Evolutionary conservation across 2,797 vertebrate species (phyloP).

Genomic region (Lates japonicus): DNA sequence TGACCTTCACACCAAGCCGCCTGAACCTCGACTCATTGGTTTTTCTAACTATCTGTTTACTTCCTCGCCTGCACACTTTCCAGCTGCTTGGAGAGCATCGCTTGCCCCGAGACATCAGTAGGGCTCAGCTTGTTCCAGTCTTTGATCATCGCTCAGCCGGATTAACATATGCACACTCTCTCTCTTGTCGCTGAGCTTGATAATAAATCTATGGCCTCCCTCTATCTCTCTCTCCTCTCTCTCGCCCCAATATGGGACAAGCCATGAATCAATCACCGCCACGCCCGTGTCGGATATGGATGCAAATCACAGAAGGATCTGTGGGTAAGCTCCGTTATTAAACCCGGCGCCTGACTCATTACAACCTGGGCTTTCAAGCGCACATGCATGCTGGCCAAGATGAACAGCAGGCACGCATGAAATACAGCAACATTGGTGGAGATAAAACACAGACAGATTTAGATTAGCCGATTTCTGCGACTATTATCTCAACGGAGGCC

Average conservation of each 20-base stretch:
- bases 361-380: slow-evolving; percentile 62
- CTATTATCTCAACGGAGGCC: slow-evolving; percentile 70
- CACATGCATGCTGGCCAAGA: slow-evolving; percentile 72
- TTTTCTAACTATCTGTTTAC: slow-evolving; percentile 86
- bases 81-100: slow-evolving; percentile 83
- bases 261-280: slow-evolving; percentile 81
- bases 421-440: slow-evolving; percentile 67
- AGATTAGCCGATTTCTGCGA: slow-evolving; percentile 72
- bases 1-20: slow-evolving; percentile 78
- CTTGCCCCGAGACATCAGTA: slow-evolving; percentile 91
- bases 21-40: slow-evolving; percentile 82
- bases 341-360: slow-evolving; percentile 79
- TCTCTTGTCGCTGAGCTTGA: slow-evolving; percentile 86
- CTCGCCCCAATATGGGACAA: slow-evolving; percentile 71
- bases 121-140: slow-evolving; percentile 89
- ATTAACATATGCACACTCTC: slow-evolving; percentile 90
- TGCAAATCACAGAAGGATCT: slow-evolving; percentile 84
- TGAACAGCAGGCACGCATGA: slow-evolving; percentile 71
- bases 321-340: slow-evolving; percentile 82
- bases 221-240: slow-evolving; percentile 58
- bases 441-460: slow-evolving; percentile 67
- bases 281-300: slow-evolving; percentile 81
- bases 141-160: slow-evolving; percentile 91
- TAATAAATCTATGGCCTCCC: slow-evolving; percentile 85
- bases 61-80: slow-evolving; percentile 81